A percentile compares a stretch with the other conserved stretches of the same genome.
Conservation (phyloP, 2,113 vertebrate species). For the Psilopsiagon aurifrons region DNA sequence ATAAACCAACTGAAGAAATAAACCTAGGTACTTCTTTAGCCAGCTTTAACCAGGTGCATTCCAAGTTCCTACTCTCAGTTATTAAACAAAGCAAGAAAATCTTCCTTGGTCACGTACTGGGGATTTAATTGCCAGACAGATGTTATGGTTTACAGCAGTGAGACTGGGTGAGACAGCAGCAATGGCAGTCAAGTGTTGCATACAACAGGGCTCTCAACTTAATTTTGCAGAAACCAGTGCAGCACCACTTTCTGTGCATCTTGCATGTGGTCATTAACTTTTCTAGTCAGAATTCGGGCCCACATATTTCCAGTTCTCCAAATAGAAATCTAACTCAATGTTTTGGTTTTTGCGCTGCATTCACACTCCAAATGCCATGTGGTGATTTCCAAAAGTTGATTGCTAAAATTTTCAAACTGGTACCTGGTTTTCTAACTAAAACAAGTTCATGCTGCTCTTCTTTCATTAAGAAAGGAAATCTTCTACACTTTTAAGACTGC, state of each 20-base stretch:
- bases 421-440: not conserved
- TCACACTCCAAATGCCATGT: not conserved
- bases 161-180: not conserved
- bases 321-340: not conserved
- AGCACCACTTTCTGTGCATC: not conserved
- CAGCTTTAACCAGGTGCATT: not conserved
- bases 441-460: not conserved
- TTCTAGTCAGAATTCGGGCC: not conserved
- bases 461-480: not conserved
- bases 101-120: not conserved
- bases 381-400: not conserved
- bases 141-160: not conserved
- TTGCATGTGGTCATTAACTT: not conserved
- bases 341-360: not conserved
- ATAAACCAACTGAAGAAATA: not conserved
- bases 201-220: not conserved
- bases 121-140: not conserved
- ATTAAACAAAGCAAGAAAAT: not conserved
- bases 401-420: not conserved
- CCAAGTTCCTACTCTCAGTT: not conserved
- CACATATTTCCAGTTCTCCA: slow-evolving; percentile 5
- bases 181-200: not conserved
- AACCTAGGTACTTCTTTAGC: not conserved
- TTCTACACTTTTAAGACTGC: not conserved
- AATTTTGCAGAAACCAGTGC: not conserved